These are phyloP conservation scores for Embiotoca jacksoni DNA, from an alignment of 2,113 vertebrate species.

Conservation along the genomic window DNA sequence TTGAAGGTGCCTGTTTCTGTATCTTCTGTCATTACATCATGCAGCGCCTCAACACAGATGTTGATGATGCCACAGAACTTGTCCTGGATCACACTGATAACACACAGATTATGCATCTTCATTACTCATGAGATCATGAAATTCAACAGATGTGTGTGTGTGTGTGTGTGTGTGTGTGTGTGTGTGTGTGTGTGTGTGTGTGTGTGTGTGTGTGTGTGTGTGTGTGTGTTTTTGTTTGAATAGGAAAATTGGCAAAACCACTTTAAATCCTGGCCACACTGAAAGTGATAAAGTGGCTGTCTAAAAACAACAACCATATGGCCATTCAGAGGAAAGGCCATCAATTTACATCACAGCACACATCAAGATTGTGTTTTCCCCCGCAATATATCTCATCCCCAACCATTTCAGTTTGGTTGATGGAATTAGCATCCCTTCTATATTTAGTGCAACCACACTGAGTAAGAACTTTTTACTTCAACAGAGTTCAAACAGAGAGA, in stretches of 20 bases:
- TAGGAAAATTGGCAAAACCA: constrained; percentile 7
- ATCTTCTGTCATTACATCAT: constrained; percentile 98
- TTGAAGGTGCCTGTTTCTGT: constrained; percentile 92
- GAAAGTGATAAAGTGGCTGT: constrained; percentile 38
- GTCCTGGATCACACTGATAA: constrained; percentile 94
- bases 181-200: constrained; percentile 5
- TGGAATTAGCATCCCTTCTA: not conserved
- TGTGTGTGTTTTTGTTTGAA: not conserved
- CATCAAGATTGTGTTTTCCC: not conserved
- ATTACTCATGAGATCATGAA: constrained; percentile 8
- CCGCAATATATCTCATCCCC: not conserved
- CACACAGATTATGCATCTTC: constrained; percentile 36
- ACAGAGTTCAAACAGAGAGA: not conserved
- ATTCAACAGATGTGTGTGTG: constrained; percentile 8
- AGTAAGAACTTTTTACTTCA: too few relatives aligned
- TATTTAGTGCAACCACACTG: not conserved
- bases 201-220: not conserved
- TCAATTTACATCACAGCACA: constrained; percentile 22
- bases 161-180: not conserved
- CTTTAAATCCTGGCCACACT: constrained; percentile 7
- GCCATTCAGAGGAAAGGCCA: constrained; percentile 19
- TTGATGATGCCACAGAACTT: constrained; percentile 98
- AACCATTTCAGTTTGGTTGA: constrained; percentile 8
- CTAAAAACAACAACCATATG: constrained; percentile 28
- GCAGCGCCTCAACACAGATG: constrained; percentile 93